A percentile compares a stretch with the other conserved stretches of the same genome.
phyloP scores from a whole-genome alignment of 1,140 invertebrate species.

The Euglossa dilemma region DNA sequence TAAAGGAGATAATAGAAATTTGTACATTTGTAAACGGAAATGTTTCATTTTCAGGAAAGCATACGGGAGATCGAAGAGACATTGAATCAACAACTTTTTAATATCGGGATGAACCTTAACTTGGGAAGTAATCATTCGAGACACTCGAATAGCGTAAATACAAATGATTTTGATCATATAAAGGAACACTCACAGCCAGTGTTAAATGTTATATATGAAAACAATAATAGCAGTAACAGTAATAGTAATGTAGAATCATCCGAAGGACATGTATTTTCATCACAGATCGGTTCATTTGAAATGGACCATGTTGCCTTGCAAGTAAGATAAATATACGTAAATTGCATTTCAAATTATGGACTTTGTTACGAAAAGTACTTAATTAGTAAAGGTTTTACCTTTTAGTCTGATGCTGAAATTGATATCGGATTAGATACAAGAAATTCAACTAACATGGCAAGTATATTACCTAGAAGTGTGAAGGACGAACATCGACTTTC shows the following conservation, averaged over 20 bases:
- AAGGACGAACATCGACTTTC: constrained; percentile 62
- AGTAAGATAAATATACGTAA: constrained; percentile 48
- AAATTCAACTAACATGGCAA: constrained; percentile 73
- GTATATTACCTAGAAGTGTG: constrained; percentile 75
- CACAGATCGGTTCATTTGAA: constrained; percentile 75
- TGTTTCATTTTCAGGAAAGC: constrained; percentile 73
- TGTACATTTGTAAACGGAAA: neutral
- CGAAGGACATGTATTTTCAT: constrained; percentile 62
- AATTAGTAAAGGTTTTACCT: constrained; percentile 2
- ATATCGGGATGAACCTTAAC: constrained; percentile 73
- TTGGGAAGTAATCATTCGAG: constrained; percentile 60
- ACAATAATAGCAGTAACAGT: constrained; percentile 48
- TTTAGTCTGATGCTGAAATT: constrained; percentile 70
- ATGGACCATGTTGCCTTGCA: constrained; percentile 75
- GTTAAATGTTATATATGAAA: constrained; percentile 76
- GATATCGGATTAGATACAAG: constrained; percentile 69
- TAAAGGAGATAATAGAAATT: neutral
- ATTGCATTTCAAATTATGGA: too few species aligned
- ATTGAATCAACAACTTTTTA: constrained; percentile 79
- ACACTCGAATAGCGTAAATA: constrained; percentile 56
- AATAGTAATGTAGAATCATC: constrained; percentile 54
- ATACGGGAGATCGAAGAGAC: constrained; percentile 80
- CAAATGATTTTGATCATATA: constrained; percentile 41
- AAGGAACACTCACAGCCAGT: constrained; percentile 56
- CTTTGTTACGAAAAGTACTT: neutral